Conservation (phyloP, 2,888 invertebrate species). For the Amblyjoppa fuscipennis region DNA sequence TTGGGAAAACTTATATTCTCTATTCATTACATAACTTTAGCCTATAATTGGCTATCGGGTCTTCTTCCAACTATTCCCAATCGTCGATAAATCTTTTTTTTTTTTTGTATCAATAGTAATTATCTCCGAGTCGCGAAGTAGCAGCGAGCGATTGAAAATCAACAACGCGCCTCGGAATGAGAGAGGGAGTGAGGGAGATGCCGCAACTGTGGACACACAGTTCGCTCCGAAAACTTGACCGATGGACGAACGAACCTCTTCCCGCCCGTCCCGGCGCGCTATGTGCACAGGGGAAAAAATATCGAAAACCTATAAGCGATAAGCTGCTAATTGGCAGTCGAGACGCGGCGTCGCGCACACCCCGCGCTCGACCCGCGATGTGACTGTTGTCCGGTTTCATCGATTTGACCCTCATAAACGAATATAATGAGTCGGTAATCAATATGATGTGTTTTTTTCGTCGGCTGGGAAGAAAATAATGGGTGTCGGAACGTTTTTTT, state of each 20-base stretch:
- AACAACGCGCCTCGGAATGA: slow-evolving; percentile 35
- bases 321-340: slow-evolving; percentile 83
- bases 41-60: slow-evolving; percentile 37
- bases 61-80: slow-evolving; percentile 43
- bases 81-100: slow-evolving; percentile 45
- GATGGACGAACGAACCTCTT: slow-evolving; percentile 44
- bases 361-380: slow-evolving; percentile 29
- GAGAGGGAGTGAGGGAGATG: slow-evolving; percentile 14
- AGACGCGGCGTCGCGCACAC: slow-evolving; percentile 76
- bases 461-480: slow-evolving; percentile 55
- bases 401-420: slow-evolving; percentile 67
- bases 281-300: slow-evolving; percentile 71
- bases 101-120: slow-evolving; percentile 53
- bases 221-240: slow-evolving; percentile 60
- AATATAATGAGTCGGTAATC: slow-evolving; percentile 68
- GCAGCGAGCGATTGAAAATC: slow-evolving; percentile 52
- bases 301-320: slow-evolving; percentile 83
- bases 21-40: background rate
- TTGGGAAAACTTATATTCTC: slow-evolving; percentile 11
- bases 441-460: slow-evolving; percentile 55
- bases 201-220: slow-evolving; percentile 37
- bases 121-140: slow-evolving; percentile 53
- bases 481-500: slow-evolving; percentile 39
- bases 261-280: slow-evolving; percentile 10
- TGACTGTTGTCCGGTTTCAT: slow-evolving; percentile 61